Base-by-base conservation (phyloP, 1,140 invertebrate species). In the Heliconius eleuchia region DNA sequence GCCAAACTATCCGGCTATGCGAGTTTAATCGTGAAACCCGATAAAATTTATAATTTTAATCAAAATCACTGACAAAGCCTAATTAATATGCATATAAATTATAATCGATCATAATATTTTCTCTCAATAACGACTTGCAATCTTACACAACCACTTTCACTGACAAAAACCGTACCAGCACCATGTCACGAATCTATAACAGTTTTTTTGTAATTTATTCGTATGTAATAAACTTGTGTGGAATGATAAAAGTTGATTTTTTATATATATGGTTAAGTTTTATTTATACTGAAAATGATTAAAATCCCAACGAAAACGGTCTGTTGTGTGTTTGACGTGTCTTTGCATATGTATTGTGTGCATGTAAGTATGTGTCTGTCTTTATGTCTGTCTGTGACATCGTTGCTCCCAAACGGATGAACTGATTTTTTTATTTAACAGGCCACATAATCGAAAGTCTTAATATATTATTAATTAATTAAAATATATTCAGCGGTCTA, bases 51-150 rank as follows among this genome's bases (percentile, higher is more conserved):
- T 52, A 52, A 52, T 52, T 52, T 6, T 0, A 52, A 52, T 19
- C 50, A 57, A 23, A 57, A 57, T 23, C 55, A 23, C 55, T 57
- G 50, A 52, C 55, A 60, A 60, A n/a, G 23, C 60, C 13, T 66
- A 57, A 57, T 57, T 57, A 23, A 57, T 23, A 57, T 57, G n/a
- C 11, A 66, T 66, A 66, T 30, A 66, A 66, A 66, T 66, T 66
- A 30, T 66, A 66, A 66, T 66, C 60, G 60, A 66, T 66, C 60
- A 66, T 66, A 66, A 66, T 66, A 66, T 66, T 66, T 66, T 66
- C 60, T 66, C 60, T 30, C 60, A 66, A 66, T 66, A 66, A 66
- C 23, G 60, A 66, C 60, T 66, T 66, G 27, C 60, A 66, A 16
- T 66, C 60, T 66, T 30, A 66, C 60, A 27, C 23, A 66, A 66